A percentile compares a stretch with the other conserved stretches of the same genome.
Evolutionary conservation across 2,113 vertebrate genomes (phyloP).

Genomic region (Datnioides undecimradiatus): DNA sequence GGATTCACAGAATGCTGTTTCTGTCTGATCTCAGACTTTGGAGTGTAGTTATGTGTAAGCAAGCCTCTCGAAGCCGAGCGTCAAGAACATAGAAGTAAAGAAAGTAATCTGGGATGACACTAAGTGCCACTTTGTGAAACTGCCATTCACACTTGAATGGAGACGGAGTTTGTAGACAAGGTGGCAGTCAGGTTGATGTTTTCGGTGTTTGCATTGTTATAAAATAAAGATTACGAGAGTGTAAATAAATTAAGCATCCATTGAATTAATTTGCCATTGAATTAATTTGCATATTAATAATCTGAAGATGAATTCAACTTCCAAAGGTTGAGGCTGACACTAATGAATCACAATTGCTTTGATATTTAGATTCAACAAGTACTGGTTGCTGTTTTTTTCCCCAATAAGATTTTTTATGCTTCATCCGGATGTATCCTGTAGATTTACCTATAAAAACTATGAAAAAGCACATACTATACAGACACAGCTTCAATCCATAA

Average conservation of each 20-base stretch:
- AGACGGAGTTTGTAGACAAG: neutral
- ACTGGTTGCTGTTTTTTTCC: neutral
- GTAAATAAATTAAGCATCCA: neutral
- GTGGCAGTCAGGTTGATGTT: neutral
- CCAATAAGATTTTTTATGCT: neutral
- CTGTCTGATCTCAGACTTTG: neutral
- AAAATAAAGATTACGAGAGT: neutral
- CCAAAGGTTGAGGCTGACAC: neutral
- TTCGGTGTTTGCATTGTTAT: neutral
- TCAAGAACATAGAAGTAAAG: slow-evolving; percentile 6
- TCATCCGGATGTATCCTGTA: neutral
- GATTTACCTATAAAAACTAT: neutral
- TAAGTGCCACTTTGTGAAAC: slow-evolving; percentile 22
- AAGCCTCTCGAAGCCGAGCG: neutral
- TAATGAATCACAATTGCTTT: neutral
- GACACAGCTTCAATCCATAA: neutral
- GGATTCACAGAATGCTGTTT: slow-evolving; percentile 26
- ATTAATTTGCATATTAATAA: no score
- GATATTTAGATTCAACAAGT: neutral
- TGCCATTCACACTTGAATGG: slow-evolving; percentile 10
- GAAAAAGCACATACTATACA: neutral
- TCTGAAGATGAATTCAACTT: no score
- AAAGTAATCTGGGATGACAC: slow-evolving; percentile 21
- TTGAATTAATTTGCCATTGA: slow-evolving; percentile 16
- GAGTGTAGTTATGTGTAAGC: neutral